Evolutionary conservation across 2,888 invertebrate species (phyloP).

Genomic region (Melanostoma scalare): DNA sequence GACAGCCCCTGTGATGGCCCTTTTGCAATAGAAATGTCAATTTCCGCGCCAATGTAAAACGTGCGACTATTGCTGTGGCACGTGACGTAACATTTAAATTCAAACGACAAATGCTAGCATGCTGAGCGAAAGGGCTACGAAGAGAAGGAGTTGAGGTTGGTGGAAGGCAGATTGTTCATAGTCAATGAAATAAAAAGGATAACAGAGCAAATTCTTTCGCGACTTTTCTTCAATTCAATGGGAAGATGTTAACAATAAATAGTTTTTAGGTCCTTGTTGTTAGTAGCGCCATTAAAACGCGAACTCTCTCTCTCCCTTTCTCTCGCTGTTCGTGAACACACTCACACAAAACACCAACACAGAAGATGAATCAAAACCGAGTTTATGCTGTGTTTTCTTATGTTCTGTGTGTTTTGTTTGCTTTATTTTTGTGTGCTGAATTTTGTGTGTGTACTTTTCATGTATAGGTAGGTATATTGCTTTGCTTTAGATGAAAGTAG

Average conservation of each 20-base stretch:
- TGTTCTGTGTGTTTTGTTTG: background rate
- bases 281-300: background rate
- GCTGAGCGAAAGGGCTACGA: background rate
- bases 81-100: slow-evolving; percentile 67
- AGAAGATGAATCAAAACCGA: background rate
- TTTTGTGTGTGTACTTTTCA: background rate
- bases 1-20: background rate
- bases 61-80: slow-evolving; percentile 70
- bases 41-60: slow-evolving; percentile 71
- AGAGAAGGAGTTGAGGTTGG: too few species aligned
- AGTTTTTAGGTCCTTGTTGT: background rate
- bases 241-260: slow-evolving; percentile 21
- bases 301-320: too few species aligned
- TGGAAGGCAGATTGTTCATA: background rate
- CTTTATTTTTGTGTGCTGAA: background rate
- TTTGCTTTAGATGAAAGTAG: slow-evolving; percentile 49
- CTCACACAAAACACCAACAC: background rate
- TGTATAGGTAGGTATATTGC: slow-evolving; percentile 4
- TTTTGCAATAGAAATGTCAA: slow-evolving; percentile 62
- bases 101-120: slow-evolving; percentile 59
- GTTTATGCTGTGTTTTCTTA: too few species aligned
- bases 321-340: too few species aligned
- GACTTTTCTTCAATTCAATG: slow-evolving; percentile 37
- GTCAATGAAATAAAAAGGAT: slow-evolving; percentile 38
- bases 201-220: slow-evolving; percentile 24